A percentile compares a stretch with the other conserved stretches of the same genome.
These are phyloP conservation scores for Coregonus ussuriensis DNA, from an alignment of 2,797 vertebrate species.

Conservation along the genomic window DNA sequence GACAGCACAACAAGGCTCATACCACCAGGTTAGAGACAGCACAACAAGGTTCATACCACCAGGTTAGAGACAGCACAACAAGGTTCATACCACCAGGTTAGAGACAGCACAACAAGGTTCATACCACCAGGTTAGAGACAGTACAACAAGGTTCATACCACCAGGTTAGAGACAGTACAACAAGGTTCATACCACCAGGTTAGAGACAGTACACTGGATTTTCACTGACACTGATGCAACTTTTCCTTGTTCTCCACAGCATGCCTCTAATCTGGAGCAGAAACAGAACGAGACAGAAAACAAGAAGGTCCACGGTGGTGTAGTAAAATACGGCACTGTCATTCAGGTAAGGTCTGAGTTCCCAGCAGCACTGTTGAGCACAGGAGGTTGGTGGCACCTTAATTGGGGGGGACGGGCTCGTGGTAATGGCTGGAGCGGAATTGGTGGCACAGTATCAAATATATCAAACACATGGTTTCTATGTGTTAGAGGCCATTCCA, in stretches of 20 bases:
- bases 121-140: neutral
- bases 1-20: too few relatives aligned
- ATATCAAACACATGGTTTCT: too few relatives aligned
- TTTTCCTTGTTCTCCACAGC: constrained; percentile 69
- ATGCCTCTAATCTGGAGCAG: constrained; percentile 95
- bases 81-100: neutral
- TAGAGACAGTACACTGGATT: neutral
- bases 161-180: neutral
- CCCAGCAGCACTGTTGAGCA: neutral
- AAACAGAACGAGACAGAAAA: constrained; percentile 98
- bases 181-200: neutral
- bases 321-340: constrained; percentile 93
- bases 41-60: too few relatives aligned
- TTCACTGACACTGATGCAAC: neutral
- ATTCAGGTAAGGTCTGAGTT: neutral
- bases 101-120: neutral
- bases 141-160: neutral
- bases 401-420: too few relatives aligned
- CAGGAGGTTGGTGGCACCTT: too few relatives aligned
- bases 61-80: too few relatives aligned
- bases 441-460: too few relatives aligned
- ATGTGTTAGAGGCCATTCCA: too few relatives aligned
- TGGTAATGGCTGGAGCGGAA: too few relatives aligned
- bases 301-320: constrained; percentile 94
- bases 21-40: too few relatives aligned